Conservation (phyloP, 2,797 vertebrate genomes). For the Bryconaethiops microstoma region DNA sequence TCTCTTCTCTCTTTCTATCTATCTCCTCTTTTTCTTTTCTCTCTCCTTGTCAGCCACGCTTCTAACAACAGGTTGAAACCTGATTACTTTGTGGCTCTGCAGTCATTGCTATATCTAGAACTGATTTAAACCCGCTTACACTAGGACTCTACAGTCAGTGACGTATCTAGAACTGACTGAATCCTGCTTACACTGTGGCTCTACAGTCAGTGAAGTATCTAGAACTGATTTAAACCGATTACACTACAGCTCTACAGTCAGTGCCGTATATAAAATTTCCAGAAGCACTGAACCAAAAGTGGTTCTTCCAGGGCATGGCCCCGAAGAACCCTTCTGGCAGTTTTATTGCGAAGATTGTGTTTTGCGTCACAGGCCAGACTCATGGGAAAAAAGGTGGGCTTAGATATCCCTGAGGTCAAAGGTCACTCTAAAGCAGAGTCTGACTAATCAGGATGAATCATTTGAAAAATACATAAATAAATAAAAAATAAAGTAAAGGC, state of each 20-base stretch:
- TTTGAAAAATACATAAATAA: neutral
- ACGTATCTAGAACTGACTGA: too few species aligned
- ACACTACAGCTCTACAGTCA: too few species aligned
- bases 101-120: too few species aligned
- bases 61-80: too few species aligned
- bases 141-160: too few species aligned
- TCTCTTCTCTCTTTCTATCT: conserved; percentile 33
- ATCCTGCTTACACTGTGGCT: too few species aligned
- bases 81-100: too few species aligned
- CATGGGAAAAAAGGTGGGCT: too few species aligned
- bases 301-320: neutral
- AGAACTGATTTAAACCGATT: too few species aligned
- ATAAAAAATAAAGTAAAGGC: neutral
- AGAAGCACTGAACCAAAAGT: neutral
- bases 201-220: too few species aligned
- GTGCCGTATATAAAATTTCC: too few species aligned
- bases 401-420: neutral
- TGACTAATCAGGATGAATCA: neutral
- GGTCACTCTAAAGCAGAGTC: neutral
- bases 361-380: neutral
- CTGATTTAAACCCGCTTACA: too few species aligned
- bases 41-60: conserved; percentile 33
- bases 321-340: neutral
- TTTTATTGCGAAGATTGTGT: neutral
- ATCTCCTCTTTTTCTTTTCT: conserved; percentile 4